These are phyloP conservation scores for Catostomus latipinnis DNA, from an alignment of 2,797 vertebrate genomes.

Conservation along the genomic window DNA sequence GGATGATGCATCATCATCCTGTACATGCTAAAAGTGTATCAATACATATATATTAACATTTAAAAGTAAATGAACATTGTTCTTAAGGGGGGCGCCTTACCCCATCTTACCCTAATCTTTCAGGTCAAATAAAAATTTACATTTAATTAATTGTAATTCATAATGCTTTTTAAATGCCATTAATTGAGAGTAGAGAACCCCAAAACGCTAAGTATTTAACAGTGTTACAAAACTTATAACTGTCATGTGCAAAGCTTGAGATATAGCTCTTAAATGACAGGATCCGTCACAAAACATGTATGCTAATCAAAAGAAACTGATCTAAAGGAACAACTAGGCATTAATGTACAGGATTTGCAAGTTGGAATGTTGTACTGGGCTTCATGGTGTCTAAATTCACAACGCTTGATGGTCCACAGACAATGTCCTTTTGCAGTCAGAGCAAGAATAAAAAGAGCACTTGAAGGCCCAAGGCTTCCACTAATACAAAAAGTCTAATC, in stretches of 20 bases:
- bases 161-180: too few species aligned
- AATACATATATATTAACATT: too few species aligned
- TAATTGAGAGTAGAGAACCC: too few species aligned
- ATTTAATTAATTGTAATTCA: too few species aligned
- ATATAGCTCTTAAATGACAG: constrained; percentile 1
- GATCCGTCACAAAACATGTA: not conserved
- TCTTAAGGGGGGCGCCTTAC: too few species aligned
- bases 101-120: too few species aligned
- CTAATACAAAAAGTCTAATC: constrained; percentile 99
- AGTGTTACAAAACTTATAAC: not conserved
- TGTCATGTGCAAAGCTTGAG: not conserved
- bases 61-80: too few species aligned
- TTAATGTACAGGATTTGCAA: not conserved
- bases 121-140: too few species aligned
- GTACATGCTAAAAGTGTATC: too few species aligned
- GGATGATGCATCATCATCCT: too few species aligned
- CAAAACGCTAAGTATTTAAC: too few species aligned
- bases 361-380: not conserved
- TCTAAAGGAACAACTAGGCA: not conserved
- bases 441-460: constrained; percentile 66
- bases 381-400: constrained; percentile 35
- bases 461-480: constrained; percentile 90
- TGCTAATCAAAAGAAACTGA: not conserved
- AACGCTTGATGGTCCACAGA: constrained; percentile 51
- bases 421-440: constrained; percentile 58